Base-by-base conservation (phyloP, 2,888 invertebrate genomes). In the Himalopsyche japonica region DNA sequence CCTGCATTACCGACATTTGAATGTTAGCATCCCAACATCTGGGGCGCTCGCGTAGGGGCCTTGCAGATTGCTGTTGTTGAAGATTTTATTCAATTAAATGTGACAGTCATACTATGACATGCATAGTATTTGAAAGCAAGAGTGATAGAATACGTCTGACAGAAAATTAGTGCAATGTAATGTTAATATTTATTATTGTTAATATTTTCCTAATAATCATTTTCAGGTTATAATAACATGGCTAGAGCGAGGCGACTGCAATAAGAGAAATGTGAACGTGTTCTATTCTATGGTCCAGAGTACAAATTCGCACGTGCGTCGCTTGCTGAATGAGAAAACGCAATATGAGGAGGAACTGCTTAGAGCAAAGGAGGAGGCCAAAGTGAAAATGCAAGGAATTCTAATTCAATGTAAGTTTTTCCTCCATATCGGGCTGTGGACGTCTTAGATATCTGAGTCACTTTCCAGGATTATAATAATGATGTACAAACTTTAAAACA, bases 201-300 rank as follows among this genome's bases (percentile, higher is more conserved):
- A 37, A 37, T 37, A 37, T 43, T 43, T 43, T 43, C 7, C 43
- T 43, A 15, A 43, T 43, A 3, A 43, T 43, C 43, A 15, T 49
- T 88, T 90, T 70, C 90, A 96, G 93, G 95, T 97, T 32, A 94
- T 98, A 37, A 94, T 97, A 49, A 95, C 96, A 0, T 99, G 98
- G 98, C 90, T 99, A 88, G 98, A 98, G 89, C 94, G 98, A 15
- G 98, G 98, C 0, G 98, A 98, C 90, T 98, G 98, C 89, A 96
- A 94, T 78, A 98, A 98, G 90, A 94, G 97, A 86, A 98, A 97
- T 90, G 95, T 97, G 1, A 98, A 96, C 89, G 95, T 95, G 70
- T 98, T 98, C 91, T 98, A 98, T 90, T 96, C 98, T 8, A 97
- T 98, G 97, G 97, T 98, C 86, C 98, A 98, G 91, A 97, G 97